These are phyloP conservation scores for Leptatherina wallacei DNA, from an alignment of 2,797 vertebrate species.

Conservation along the genomic window DNA sequence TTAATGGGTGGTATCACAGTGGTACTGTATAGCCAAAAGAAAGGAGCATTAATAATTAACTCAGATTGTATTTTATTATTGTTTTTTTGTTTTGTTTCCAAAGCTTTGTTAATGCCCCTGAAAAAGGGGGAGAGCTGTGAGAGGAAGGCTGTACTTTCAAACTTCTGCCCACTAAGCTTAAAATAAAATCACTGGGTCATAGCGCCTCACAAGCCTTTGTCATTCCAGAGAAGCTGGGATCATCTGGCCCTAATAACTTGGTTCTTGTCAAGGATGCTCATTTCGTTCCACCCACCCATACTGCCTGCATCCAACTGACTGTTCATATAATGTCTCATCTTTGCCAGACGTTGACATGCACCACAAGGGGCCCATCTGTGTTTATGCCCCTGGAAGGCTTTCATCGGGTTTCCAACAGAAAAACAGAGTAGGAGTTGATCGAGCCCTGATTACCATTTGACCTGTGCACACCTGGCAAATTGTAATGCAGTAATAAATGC, in stretches of 20 bases:
- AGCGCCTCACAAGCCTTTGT: neutral
- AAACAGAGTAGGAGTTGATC: conserved; percentile 5
- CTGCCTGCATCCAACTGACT: conserved; percentile 7
- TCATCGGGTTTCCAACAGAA: neutral
- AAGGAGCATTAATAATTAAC: neutral
- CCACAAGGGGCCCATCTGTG: conserved; percentile 2
- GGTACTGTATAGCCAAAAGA: neutral
- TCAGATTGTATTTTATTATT: neutral
- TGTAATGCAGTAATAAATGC: conserved; percentile 17
- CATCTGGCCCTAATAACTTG: neutral
- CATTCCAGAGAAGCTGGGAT: conserved; percentile 11
- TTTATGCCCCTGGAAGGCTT: neutral
- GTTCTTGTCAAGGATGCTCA: neutral
- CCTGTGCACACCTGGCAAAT: neutral
- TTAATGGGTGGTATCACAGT: neutral
- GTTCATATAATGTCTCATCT: conserved; percentile 9
- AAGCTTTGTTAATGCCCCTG: neutral
- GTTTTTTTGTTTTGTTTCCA: neutral
- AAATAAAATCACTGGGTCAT: neutral
- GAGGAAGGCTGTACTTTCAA: neutral
- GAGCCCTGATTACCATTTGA: conserved; percentile 1
- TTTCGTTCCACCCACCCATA: neutral
- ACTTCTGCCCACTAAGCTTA: neutral
- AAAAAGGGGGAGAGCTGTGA: neutral
- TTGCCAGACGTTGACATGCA: conserved; percentile 2